Percentiles rank a stretch among this genome's conserved stretches.
Conservation (phyloP, 2,888 invertebrate species). For the Caenorhabditis doughertyi region DNA sequence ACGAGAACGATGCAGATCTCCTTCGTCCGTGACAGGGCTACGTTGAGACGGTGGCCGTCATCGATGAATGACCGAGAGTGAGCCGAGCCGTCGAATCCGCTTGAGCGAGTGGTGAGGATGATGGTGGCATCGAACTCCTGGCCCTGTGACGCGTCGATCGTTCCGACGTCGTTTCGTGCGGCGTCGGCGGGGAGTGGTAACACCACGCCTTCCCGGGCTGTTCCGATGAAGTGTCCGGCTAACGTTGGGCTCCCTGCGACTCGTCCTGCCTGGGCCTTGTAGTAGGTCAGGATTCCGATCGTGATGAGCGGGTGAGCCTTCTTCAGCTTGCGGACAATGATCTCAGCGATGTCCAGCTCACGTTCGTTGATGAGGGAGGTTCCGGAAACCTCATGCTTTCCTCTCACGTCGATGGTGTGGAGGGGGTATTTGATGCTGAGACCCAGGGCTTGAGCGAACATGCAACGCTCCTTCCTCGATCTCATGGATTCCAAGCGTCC, state of each 20-base stretch:
- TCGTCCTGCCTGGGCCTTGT: neutral
- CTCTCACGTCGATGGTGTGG: too few species aligned
- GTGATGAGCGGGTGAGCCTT: neutral
- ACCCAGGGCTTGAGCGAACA: neutral
- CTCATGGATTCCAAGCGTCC: too few species aligned
- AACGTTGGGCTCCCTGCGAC: neutral
- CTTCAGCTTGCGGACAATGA: neutral
- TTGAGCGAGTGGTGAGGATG: neutral
- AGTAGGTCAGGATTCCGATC: neutral
- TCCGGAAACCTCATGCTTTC: neutral
- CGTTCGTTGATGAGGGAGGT: neutral
- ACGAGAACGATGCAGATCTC: neutral
- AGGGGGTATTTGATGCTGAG: neutral
- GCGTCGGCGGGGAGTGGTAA: too few species aligned
- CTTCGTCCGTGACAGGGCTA: neutral
- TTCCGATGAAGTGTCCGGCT: neutral
- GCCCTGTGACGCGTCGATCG: neutral
- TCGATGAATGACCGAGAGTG: neutral
- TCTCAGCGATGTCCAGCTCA: neutral
- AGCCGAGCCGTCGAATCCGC: neutral
- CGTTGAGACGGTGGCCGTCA: neutral
- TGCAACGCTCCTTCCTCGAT: too few species aligned
- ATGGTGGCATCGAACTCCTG: neutral
- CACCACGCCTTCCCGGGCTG: neutral
- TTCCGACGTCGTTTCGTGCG: neutral